These are phyloP conservation scores for Sweltsa coloradensis DNA, from an alignment of 1,140 invertebrate species.

Conservation along the genomic window DNA sequence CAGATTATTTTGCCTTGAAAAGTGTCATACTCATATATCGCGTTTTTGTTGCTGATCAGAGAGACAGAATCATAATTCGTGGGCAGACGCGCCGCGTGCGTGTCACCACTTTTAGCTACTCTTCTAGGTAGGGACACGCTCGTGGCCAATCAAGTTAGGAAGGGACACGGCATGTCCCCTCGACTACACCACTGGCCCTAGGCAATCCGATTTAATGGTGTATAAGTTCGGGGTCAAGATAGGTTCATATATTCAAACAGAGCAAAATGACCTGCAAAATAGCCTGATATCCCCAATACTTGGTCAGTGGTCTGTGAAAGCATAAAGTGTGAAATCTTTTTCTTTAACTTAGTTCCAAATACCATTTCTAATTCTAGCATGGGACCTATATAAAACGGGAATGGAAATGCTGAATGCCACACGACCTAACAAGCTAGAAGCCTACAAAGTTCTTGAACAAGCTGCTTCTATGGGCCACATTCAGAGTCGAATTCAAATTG, in stretches of 20 bases:
- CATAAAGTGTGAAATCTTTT: not conserved
- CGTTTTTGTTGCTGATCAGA: too few relatives aligned
- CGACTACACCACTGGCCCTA: too few relatives aligned
- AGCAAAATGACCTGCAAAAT: not conserved
- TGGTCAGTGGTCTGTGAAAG: constrained; percentile 8
- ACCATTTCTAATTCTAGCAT: constrained; percentile 32
- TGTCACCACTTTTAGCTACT: too few relatives aligned
- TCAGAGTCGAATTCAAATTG: constrained; percentile 67
- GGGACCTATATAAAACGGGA: constrained; percentile 52
- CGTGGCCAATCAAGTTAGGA: too few relatives aligned
- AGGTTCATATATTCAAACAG: constrained; percentile 6
- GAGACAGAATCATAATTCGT: too few relatives aligned
- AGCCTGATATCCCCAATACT: constrained; percentile 2
- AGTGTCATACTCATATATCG: too few relatives aligned
- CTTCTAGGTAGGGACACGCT: too few relatives aligned
- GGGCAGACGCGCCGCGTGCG: too few relatives aligned
- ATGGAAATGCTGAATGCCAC: constrained; percentile 50
- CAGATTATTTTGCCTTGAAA: too few relatives aligned
- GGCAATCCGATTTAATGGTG: not conserved
- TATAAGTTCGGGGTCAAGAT: constrained; percentile 11
- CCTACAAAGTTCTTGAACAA: constrained; percentile 51
- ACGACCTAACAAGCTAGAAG: constrained; percentile 46
- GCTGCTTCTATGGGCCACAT: constrained; percentile 69
- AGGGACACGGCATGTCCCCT: too few relatives aligned
- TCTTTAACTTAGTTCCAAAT: constrained; percentile 5